Evolutionary conservation across 2,797 vertebrate species (phyloP), one percentile per base, ranked within the genome.

Genomic region (Amblyraja radiata): DNA sequence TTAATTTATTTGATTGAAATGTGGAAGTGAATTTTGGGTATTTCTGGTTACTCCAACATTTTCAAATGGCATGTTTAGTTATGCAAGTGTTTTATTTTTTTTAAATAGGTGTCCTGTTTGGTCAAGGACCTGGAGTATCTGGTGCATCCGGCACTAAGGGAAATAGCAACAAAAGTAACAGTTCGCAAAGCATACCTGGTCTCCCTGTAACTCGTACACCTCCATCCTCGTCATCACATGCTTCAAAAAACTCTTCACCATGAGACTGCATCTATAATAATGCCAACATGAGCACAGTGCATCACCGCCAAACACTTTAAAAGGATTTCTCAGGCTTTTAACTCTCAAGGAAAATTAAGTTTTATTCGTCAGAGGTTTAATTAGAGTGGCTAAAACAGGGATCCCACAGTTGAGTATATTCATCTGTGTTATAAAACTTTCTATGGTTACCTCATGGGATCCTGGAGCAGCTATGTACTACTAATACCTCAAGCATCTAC

Each of bases 51-150:
- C 28, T 88, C 16, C n/a, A 63, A 16, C 9, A 21, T 84, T 84
- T 84, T 58, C 0, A 84, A 84, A 84, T 84, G 81, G 54, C 54
- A 84, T 36, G 39, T 74, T 74, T n/a, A 92, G 23, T 92, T 92
- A 74, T 54, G 71, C 23, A 74, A 54, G 71, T 92, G 23, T 92
- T 92, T 92, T 76, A 16, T 32, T 93, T 83, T 94, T 93, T 88
- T 93, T 77, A 1, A 94, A 1, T 93, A 99, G 98, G 98, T 94
- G 98, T 99, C 94, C 97, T 99, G 93, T 99, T 98, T 71, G 98
- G 98, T 93, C 98, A 99, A 96, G 97, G 97, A 5, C 95, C 97
- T 0, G 97, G 97, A 46, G 95, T 95, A 93, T 95, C 95, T 9
- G 94, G 93, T 78, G 93, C 46, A 93, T 94, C 96, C 0, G 93